These are phyloP conservation scores for Centropus bengalensis DNA, from an alignment of 2,113 vertebrate species.

Conservation along the genomic window DNA sequence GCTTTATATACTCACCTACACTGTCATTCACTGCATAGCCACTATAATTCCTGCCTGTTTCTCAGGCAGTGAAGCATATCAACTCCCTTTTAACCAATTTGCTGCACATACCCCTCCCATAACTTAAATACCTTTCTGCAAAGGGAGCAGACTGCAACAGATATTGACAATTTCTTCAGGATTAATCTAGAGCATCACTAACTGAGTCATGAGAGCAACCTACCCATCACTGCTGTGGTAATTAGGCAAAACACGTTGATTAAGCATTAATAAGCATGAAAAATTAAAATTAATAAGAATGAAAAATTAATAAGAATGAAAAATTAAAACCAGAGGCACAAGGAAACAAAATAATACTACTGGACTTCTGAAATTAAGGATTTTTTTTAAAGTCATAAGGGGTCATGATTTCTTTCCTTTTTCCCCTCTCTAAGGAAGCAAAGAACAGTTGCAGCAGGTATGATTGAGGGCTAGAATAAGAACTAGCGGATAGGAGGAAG, in stretches of 20 bases:
- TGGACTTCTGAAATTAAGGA: not conserved
- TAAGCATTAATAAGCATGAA: not conserved
- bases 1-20: too few species aligned
- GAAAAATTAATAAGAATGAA: not conserved
- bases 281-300: not conserved
- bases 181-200: not conserved
- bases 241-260: not conserved
- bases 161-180: not conserved
- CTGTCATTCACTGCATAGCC: not conserved
- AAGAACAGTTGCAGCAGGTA: not conserved
- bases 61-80: not conserved
- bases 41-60: not conserved
- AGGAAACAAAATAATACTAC: not conserved
- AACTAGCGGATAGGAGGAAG: not conserved
- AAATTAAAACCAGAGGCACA: not conserved
- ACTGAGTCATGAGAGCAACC: not conserved
- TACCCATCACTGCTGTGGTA: fast-evolving
- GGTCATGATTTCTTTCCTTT: not conserved
- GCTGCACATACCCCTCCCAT: not conserved
- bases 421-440: not conserved
- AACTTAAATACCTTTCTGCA: not conserved
- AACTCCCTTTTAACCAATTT: not conserved
- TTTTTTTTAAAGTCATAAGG: not conserved
- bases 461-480: not conserved
- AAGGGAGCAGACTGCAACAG: not conserved